Conservation (phyloP, 2,888 invertebrate species). For the Boloria euphrosyne region DNA sequence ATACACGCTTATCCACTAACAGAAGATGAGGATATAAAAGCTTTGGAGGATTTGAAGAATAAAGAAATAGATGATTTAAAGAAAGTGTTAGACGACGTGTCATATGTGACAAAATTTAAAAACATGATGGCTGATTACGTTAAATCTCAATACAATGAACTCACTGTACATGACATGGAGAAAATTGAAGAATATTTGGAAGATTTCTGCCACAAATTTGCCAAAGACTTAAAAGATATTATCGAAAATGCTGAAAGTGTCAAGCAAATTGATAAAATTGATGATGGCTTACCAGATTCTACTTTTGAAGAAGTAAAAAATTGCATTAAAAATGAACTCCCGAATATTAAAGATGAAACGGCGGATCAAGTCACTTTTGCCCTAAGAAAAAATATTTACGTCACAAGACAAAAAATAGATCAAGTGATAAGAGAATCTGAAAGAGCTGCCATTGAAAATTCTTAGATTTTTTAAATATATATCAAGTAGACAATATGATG, state of each 20-base stretch:
- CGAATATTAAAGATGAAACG: constrained; percentile 41
- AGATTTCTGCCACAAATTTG: constrained; percentile 48
- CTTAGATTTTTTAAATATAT: not conserved
- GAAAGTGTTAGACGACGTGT: constrained; percentile 30
- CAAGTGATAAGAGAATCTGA: constrained; percentile 41
- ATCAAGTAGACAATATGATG: not conserved
- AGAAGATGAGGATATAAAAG: constrained; percentile 24
- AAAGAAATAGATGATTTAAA: constrained; percentile 30
- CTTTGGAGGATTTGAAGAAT: constrained; percentile 9
- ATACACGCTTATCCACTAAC: constrained; percentile 26
- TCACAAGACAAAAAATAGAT: constrained; percentile 45
- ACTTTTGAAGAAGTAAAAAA: constrained; percentile 46
- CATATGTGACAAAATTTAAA: constrained; percentile 46
- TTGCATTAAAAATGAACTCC: constrained; percentile 42
- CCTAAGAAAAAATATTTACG: constrained; percentile 44
- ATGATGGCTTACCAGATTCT: constrained; percentile 44
- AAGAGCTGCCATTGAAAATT: constrained; percentile 32
- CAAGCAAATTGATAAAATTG: constrained; percentile 27
- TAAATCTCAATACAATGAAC: constrained; percentile 39
- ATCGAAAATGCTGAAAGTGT: constrained; percentile 33
- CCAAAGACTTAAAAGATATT: constrained; percentile 46
- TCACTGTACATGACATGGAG: constrained; percentile 41
- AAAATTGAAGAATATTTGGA: constrained; percentile 44
- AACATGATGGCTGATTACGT: constrained; percentile 46
- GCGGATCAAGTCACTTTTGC: constrained; percentile 45